Base-by-base conservation (phyloP, 2,797 vertebrate species). In the Malacoctenus gilli region DNA sequence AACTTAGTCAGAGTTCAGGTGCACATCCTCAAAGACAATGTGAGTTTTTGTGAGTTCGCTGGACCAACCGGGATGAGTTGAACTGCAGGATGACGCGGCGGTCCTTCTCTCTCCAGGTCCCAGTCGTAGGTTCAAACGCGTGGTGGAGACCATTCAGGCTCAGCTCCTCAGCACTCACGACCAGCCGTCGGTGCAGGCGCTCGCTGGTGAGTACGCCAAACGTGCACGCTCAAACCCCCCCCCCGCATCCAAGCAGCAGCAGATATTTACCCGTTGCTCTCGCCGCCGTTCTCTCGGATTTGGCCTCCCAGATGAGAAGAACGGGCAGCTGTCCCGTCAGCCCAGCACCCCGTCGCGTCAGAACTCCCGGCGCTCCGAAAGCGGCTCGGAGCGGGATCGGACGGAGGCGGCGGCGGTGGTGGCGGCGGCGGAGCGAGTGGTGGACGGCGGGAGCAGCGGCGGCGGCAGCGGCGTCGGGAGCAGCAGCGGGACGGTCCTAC, bases 91-190 rank as follows among this genome's bases (percentile, higher is more conserved):
- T 5, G 5, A 28, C 2, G 6, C 25, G 9, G 9, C 4, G 6
- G 25, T 28, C 25, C 9, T 28, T 28, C 4, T 28, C 4, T 1
- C 25, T 35, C 15, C 75, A 96, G 95, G 95, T 86, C 95, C 95
- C 54, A 96, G 95, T 78, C 95, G 95, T 69, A 92, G 94, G 79
- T 96, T 96, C 84, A 96, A 95, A 81, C 88, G 95, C 61, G 95
- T 96, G 21, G 94, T 96, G 71, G 95, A 96, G 82, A 95, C 94
- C n/a, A 96, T 96, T 82, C 95, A 96, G 85, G 94, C 95, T 50
- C 95, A 96, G 83, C 82, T 96, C 16, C 91, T 96, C 63, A 95
- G 94, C 71, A 92, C 94, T 58, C 95, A 96, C 0, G 95, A 96
- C 89, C 95, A 96, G 88, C 95, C 94, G 16, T 95, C 94, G 10